Conservation (phyloP, 1,140 invertebrate species). For the Euschistus heros region DNA sequence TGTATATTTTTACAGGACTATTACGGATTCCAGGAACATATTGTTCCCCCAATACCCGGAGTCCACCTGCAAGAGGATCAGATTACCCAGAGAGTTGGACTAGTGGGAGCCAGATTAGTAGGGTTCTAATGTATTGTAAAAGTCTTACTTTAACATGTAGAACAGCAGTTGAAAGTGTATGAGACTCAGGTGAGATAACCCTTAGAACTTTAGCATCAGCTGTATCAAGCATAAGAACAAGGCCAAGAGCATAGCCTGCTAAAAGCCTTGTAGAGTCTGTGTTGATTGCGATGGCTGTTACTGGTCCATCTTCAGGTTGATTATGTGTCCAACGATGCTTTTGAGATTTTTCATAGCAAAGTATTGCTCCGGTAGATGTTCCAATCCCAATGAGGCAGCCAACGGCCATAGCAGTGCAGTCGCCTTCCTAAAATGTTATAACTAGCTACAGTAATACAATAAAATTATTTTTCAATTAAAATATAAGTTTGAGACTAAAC, state of each 20-base stretch:
- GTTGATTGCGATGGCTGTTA: slow-evolving; percentile 65
- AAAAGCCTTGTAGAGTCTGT: slow-evolving; percentile 73
- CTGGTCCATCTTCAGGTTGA: slow-evolving; percentile 45
- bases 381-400: slow-evolving; percentile 75
- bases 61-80: no score
- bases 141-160: slow-evolving; percentile 57
- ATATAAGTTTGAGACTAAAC: no score
- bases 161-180: slow-evolving; percentile 27
- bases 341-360: slow-evolving; percentile 79
- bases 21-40: no score
- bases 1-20: no score
- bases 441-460: no score
- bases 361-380: slow-evolving; percentile 81
- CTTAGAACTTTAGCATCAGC: slow-evolving; percentile 68
- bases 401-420: slow-evolving; percentile 53
- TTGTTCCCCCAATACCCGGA: no score
- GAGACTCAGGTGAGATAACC: slow-evolving; percentile 45
- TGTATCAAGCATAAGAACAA: slow-evolving; percentile 70
- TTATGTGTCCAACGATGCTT: slow-evolving; percentile 33
- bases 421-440: slow-evolving; percentile 62
- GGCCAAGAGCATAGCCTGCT: slow-evolving; percentile 76
- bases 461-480: no score
- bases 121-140: no score
- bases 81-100: no score
- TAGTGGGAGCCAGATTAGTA: no score